Percentiles rank a stretch among this genome's conserved stretches.
Conservation (phyloP, 2,113 vertebrate genomes). For the Ceyx melanurus region DNA sequence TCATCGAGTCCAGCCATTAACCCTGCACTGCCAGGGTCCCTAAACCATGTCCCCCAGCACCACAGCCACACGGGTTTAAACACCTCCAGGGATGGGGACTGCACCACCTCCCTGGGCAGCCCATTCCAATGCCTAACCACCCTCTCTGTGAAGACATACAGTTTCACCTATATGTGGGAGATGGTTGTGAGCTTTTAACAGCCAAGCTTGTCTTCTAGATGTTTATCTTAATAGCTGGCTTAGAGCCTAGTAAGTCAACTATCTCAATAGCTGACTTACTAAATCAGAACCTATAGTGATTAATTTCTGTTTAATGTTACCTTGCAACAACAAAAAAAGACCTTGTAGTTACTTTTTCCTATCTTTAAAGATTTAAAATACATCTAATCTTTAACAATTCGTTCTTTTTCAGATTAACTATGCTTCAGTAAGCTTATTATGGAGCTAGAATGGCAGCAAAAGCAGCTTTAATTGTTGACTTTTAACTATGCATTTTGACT, state of each 20-base stretch:
- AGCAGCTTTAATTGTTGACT: not conserved
- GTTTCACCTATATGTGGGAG: not conserved
- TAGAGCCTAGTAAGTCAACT: too few relatives aligned
- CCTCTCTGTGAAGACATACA: too few relatives aligned
- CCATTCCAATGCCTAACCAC: too few relatives aligned
- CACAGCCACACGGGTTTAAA: too few relatives aligned
- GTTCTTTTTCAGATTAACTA: not conserved
- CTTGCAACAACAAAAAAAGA: not conserved
- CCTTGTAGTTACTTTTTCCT: not conserved
- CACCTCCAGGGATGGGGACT: too few relatives aligned
- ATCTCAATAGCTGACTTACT: too few relatives aligned
- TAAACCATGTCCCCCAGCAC: too few relatives aligned
- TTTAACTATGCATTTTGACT: not conserved
- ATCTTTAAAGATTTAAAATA: not conserved
- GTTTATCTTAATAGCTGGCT: not conserved
- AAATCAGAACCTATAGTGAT: not conserved
- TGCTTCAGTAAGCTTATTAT: not conserved
- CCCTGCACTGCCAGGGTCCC: too few relatives aligned
- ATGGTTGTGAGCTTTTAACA: rapidly evolving
- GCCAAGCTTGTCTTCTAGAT: not conserved
- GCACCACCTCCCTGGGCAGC: too few relatives aligned
- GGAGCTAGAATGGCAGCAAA: not conserved
- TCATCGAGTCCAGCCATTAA: too few relatives aligned
- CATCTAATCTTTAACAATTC: not conserved
- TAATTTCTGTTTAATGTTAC: not conserved